Conservation (phyloP, 2,113 vertebrate species). For the Pterophyllum scalare region DNA sequence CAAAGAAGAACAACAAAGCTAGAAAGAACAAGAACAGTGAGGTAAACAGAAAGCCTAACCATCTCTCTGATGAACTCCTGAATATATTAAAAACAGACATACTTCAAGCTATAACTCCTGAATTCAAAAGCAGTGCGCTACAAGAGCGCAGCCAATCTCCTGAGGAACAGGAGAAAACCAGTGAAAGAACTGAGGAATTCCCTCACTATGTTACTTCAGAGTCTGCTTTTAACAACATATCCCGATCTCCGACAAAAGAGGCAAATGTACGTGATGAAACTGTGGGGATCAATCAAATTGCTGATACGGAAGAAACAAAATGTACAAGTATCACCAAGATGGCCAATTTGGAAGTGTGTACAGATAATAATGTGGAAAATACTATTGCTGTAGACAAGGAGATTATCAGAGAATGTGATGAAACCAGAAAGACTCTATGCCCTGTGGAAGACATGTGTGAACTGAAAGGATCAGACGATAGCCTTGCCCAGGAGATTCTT, state of each 20-base stretch:
- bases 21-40: constrained; percentile 73
- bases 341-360: constrained; percentile 34
- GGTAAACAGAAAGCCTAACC: constrained; percentile 37
- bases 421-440: constrained; percentile 32
- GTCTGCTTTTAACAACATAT: constrained; percentile 28
- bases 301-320: constrained; percentile 50
- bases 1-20: constrained; percentile 75
- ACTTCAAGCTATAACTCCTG: constrained; percentile 70
- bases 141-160: constrained; percentile 50
- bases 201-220: constrained; percentile 36
- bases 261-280: constrained; percentile 31
- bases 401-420: constrained; percentile 32
- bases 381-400: constrained; percentile 30
- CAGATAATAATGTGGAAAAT: constrained; percentile 43
- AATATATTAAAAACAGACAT: constrained; percentile 81
- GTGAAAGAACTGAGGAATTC: constrained; percentile 48
- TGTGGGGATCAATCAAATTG: constrained; percentile 29
- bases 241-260: constrained; percentile 36
- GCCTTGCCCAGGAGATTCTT: constrained; percentile 62
- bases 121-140: constrained; percentile 69
- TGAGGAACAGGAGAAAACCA: constrained; percentile 50
- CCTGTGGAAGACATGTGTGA: constrained; percentile 54
- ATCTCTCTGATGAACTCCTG: constrained; percentile 71
- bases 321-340: constrained; percentile 29
- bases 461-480: constrained; percentile 57